These are phyloP conservation scores for Cladopsammia gracilis DNA, from an alignment of 64 coral and sea anemone species.

Conservation along the genomic window DNA sequence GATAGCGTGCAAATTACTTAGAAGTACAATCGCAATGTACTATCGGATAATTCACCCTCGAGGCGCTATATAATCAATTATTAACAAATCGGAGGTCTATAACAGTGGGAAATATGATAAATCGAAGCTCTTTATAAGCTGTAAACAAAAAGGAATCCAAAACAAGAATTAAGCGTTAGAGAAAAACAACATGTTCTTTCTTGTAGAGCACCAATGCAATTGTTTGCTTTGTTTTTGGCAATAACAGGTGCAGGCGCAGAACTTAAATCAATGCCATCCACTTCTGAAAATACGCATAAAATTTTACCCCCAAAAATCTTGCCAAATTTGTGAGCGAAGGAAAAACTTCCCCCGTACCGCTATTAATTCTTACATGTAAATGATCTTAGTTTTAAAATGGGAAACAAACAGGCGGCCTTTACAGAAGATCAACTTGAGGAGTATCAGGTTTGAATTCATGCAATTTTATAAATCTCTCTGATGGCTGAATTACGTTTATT, in stretches of 20 bases:
- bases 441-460: conserved; percentile 48
- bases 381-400: conserved; percentile 41
- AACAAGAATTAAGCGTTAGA: background rate
- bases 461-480: background rate
- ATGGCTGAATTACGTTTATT: background rate
- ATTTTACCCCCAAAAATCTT: background rate
- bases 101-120: conserved; percentile 19
- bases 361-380: background rate
- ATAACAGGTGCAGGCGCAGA: background rate
- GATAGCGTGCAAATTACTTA: background rate
- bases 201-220: background rate
- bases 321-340: background rate
- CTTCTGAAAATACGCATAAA: background rate
- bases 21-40: background rate
- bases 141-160: background rate
- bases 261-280: background rate
- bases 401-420: conserved; percentile 72
- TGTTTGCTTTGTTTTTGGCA: conserved; percentile 7
- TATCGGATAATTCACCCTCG: background rate
- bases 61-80: background rate
- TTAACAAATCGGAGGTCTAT: conserved; percentile 30
- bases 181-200: conserved; percentile 12
- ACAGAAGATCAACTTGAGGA: conserved; percentile 80
- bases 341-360: background rate
- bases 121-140: conserved; percentile 1